Conservation (phyloP, 2,113 vertebrate genomes). For the Arenaria interpres region DNA sequence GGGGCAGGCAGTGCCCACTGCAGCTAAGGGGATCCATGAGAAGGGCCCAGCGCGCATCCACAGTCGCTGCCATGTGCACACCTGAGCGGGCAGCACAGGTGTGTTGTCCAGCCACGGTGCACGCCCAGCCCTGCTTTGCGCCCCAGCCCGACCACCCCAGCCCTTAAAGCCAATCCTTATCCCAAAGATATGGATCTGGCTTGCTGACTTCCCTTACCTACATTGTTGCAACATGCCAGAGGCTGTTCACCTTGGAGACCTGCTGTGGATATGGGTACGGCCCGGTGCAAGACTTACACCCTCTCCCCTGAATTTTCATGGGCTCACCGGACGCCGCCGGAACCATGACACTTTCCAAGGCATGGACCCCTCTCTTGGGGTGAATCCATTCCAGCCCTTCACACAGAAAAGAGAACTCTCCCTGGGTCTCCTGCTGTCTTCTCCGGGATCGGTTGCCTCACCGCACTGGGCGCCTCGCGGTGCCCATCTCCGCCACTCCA, state of each 20-base stretch:
- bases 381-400: not conserved
- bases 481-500: no score
- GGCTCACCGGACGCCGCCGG: not conserved
- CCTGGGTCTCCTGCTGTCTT: not conserved
- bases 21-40: no score
- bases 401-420: not conserved
- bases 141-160: not conserved
- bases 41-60: no score
- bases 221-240: not conserved
- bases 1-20: no score
- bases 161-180: not conserved
- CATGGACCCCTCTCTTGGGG: not conserved
- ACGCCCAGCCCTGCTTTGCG: no score
- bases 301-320: not conserved
- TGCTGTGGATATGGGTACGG: not conserved
- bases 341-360: no score
- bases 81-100: no score
- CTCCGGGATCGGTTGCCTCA: not conserved
- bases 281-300: not conserved
- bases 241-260: not conserved
- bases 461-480: no score
- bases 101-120: no score
- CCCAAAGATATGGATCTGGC: not conserved
- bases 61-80: no score
- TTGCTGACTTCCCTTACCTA: not conserved